Evolutionary conservation across 2,888 invertebrate genomes (phyloP).

Genomic region (Erpobdella octoculata): DNA sequence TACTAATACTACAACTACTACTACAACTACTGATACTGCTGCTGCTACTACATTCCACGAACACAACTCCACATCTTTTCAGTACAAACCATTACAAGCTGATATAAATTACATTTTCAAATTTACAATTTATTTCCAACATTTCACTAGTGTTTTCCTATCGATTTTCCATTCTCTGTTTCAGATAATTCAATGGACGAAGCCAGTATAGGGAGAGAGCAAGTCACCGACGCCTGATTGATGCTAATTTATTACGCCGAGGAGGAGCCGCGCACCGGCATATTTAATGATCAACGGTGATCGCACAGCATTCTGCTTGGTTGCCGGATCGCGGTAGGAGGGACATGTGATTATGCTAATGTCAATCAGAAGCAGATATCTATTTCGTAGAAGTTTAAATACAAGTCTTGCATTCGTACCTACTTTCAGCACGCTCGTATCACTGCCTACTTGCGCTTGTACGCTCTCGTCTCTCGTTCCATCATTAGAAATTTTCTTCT

Average conservation of each 20-base stretch:
- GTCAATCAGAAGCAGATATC: constrained; percentile 2
- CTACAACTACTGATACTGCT: too few relatives aligned
- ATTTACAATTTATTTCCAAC: too few relatives aligned
- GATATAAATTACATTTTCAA: too few relatives aligned
- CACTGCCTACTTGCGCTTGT: not conserved
- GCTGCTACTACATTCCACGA: not conserved
- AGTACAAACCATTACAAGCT: too few relatives aligned
- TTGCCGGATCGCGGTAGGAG: not conserved
- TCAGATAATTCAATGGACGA: constrained; percentile 4
- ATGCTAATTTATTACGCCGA: constrained; percentile 1
- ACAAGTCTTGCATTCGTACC: constrained; percentile 5
- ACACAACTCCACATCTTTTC: too few relatives aligned
- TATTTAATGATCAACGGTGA: constrained; percentile 3
- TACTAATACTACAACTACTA: too few relatives aligned
- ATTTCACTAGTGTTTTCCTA: not conserved
- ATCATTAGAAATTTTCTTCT: too few relatives aligned
- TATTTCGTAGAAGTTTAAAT: constrained; percentile 12
- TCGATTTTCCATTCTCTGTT: constrained; percentile 5
- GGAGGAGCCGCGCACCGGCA: not conserved
- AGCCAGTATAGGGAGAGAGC: not conserved
- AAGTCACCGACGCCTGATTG: not conserved
- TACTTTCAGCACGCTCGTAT: not conserved
- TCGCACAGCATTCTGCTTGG: not conserved
- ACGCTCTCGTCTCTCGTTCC: not conserved
- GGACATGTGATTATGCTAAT: constrained; percentile 3